Percentiles rank a stretch among this genome's conserved stretches.
Evolutionary conservation across 2,888 invertebrate species (phyloP).

Genomic region (Cremastinae sp.): DNA sequence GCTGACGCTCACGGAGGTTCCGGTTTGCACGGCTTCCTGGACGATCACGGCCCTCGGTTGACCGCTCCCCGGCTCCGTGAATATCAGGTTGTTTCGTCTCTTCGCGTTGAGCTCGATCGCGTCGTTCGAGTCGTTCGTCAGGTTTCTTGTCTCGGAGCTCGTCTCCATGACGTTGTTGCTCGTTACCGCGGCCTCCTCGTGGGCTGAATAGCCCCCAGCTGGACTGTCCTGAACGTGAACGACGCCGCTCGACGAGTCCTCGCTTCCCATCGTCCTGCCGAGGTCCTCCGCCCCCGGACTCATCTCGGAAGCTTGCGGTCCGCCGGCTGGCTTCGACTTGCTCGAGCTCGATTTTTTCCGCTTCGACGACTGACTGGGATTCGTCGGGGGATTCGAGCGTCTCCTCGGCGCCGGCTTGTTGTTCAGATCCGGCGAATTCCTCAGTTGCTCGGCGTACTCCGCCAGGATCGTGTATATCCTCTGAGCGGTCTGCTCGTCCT

Average conservation of each 20-base stretch:
- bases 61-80: slow-evolving; percentile 74
- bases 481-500: slow-evolving; percentile 91
- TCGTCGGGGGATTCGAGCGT: slow-evolving; percentile 88
- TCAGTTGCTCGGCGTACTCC: slow-evolving; percentile 89
- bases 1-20: slow-evolving; percentile 80
- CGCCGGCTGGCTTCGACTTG: slow-evolving; percentile 82
- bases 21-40: slow-evolving; percentile 75
- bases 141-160: slow-evolving; percentile 71
- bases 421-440: slow-evolving; percentile 90
- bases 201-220: slow-evolving; percentile 77
- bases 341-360: slow-evolving; percentile 86
- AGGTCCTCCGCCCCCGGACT: slow-evolving; percentile 86
- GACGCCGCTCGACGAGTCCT: slow-evolving; percentile 88
- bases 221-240: slow-evolving; percentile 79
- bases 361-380: slow-evolving; percentile 86
- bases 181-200: slow-evolving; percentile 72
- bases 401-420: slow-evolving; percentile 91
- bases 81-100: slow-evolving; percentile 74
- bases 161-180: slow-evolving; percentile 68
- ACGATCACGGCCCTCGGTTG: slow-evolving; percentile 77
- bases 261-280: slow-evolving; percentile 87
- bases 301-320: slow-evolving; percentile 81
- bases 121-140: slow-evolving; percentile 77
- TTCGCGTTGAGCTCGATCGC: slow-evolving; percentile 73
- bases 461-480: slow-evolving; percentile 90